A percentile compares a stretch with the other conserved stretches of the same genome.
Conservation (phyloP, 2,113 vertebrate species). For the Solea senegalensis region DNA sequence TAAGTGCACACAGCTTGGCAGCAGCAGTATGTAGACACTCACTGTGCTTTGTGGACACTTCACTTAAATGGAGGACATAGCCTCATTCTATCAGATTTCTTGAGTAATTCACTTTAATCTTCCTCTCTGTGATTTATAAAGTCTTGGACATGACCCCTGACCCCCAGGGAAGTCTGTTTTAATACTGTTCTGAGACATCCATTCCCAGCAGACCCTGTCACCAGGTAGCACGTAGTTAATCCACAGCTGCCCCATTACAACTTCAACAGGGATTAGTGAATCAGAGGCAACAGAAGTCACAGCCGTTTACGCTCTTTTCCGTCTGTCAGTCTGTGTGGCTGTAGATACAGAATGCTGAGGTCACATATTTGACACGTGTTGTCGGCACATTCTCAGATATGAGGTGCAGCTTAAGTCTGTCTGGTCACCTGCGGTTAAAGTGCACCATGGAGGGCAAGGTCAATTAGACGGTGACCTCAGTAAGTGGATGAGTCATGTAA, state of each 20-base stretch:
- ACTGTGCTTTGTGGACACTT: slow-evolving; percentile 1
- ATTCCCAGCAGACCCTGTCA: slow-evolving; percentile 30
- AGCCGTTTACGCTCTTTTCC: slow-evolving; percentile 11
- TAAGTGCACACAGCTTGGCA: background rate
- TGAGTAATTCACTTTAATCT: slow-evolving; percentile 58
- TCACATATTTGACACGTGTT: slow-evolving; percentile 20
- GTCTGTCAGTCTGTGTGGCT: background rate
- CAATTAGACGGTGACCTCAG: no score
- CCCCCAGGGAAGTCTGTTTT: slow-evolving; percentile 19
- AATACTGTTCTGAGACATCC: slow-evolving; percentile 21
- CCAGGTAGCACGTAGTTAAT: slow-evolving; percentile 45
- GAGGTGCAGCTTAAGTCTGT: no score
- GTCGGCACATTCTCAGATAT: background rate
- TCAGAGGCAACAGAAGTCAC: slow-evolving; percentile 22
- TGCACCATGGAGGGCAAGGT: no score
- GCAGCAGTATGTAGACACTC: slow-evolving; percentile 4
- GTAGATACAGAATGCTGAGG: slow-evolving; percentile 6
- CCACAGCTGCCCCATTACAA: slow-evolving; percentile 34
- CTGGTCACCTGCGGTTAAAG: no score
- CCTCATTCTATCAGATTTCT: slow-evolving; percentile 53
- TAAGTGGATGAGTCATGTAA: no score
- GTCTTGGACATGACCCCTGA: slow-evolving; percentile 20
- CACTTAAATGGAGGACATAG: slow-evolving; percentile 12
- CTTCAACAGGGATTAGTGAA: slow-evolving; percentile 43
- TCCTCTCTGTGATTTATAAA: slow-evolving; percentile 24